phyloP scores from a whole-genome alignment of 1,140 invertebrate genomes.

The Trachelipus rathkii region DNA sequence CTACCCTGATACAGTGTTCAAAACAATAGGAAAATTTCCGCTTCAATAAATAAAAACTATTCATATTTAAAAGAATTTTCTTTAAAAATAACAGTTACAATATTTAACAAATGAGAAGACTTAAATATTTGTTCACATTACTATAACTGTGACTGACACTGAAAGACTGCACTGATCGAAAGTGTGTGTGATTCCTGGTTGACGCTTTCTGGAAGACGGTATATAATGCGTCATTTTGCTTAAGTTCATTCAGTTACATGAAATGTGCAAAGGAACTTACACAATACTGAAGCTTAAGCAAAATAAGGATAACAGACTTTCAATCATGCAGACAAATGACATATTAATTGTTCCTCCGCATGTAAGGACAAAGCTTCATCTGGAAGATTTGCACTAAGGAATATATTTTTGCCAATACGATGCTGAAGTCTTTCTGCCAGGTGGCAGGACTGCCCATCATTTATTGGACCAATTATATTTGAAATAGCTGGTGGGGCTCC shows the following conservation, averaged over 20 bases:
- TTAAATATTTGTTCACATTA: not conserved
- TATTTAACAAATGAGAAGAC: not conserved
- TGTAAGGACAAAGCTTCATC: conserved; percentile 31
- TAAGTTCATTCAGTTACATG: not conserved
- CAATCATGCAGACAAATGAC: conserved; percentile 8
- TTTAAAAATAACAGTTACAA: conserved; percentile 3
- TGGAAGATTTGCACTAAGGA: conserved; percentile 35
- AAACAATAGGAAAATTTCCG: conserved; percentile 18
- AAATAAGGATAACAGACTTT: not conserved
- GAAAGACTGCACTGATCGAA: not conserved
- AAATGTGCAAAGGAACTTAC: too few species aligned
- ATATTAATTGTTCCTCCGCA: conserved; percentile 30
- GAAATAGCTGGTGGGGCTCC: conserved; percentile 31
- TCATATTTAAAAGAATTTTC: conserved; percentile 10
- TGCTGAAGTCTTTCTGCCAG: conserved; percentile 33
- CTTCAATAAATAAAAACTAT: conserved; percentile 8
- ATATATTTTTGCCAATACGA: conserved; percentile 26
- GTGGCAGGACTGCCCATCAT: conserved; percentile 19
- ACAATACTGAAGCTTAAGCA: not conserved
- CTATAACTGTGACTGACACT: not conserved
- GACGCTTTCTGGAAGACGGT: not conserved
- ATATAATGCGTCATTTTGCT: not conserved
- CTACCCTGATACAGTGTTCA: conserved; percentile 44
- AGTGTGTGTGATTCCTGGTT: conserved; percentile 8
- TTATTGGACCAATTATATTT: conserved; percentile 29